phyloP scores from a whole-genome alignment of 1,140 invertebrate species.

The Nomia melanderi region DNA sequence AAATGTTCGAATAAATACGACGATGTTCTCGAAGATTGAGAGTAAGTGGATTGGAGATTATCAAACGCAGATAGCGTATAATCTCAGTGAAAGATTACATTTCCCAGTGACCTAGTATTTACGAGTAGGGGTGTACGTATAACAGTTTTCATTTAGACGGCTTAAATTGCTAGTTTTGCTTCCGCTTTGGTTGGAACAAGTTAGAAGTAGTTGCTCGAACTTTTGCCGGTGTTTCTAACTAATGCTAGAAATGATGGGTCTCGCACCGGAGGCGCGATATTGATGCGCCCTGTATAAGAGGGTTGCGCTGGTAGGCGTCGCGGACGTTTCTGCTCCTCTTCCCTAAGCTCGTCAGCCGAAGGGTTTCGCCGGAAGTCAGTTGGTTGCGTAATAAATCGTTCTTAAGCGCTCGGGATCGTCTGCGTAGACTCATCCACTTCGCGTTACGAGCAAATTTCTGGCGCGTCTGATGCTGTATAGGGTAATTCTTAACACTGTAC shows the following conservation, averaged over 20 bases:
- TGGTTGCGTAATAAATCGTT: constrained; percentile 39
- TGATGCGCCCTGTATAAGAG: constrained; percentile 29
- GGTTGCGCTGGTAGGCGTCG: constrained; percentile 14
- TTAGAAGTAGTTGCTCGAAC: constrained; percentile 18
- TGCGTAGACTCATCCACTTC: not conserved
- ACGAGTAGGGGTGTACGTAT: not conserved
- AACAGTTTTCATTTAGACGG: constrained; percentile 20
- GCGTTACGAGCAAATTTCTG: constrained; percentile 13
- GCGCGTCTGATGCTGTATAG: not conserved
- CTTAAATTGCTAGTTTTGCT: constrained; percentile 16
- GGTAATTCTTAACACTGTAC: no score
- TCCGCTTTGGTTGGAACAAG: not conserved
- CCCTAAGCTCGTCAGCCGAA: not conserved
- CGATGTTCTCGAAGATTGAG: no score
- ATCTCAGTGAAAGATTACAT: not conserved
- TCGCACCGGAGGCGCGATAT: constrained; percentile 21
- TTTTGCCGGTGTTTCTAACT: not conserved
- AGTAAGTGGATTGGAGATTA: no score
- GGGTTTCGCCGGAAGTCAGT: constrained; percentile 16
- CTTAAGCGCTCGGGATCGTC: constrained; percentile 5
- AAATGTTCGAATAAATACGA: no score
- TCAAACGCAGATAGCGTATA: no score
- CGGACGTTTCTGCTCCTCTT: constrained; percentile 6
- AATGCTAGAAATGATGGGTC: no score
- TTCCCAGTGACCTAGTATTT: not conserved